Evolutionary conservation across 2,113 vertebrate genomes (phyloP), one percentile per base, ranked within the genome.

Genomic region (Atherinomorus stipes): DNA sequence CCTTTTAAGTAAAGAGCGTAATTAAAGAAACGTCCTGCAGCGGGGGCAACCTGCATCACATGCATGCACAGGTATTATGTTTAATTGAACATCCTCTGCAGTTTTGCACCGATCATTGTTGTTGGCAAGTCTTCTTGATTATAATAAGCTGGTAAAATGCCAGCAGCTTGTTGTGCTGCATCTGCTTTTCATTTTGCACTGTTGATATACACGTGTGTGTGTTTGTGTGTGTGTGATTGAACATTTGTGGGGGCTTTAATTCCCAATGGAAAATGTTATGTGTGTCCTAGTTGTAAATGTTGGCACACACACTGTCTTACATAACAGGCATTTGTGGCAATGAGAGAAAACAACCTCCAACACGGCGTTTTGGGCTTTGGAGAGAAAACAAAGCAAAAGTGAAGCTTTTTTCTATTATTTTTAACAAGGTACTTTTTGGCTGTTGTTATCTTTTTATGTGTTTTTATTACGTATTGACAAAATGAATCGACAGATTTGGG

Each of bases 211-310:
- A 38, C 51, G 66, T 58, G 50, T 45, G 50, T 28, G 28, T 37
- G 13, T n/a, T 22, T n/a, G 13, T 51, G 47, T 62, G 60, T 58
- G 28, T 51, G 57, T 28, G 37, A 71, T 19, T 23, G 5, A 6
- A 54, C 21, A 0, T 54, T 64, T 59, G 28, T 4, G 40, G 12
- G 13, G 52, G 71, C 21, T 53, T 44, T 61, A 2, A 66, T 76
- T 84, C 75, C 56, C 66, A 52, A 44, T 49, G 75, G 45, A 74
- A 71, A 71, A 71, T 16, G 28, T 44, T 34, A 44, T 68, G 45
- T 73, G 69, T 76, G 65, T 75, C 76, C 71, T 67, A 78, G 56
- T 75, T 66, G 65, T 71, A 11, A 45, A 52, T 42, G 49, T 59
- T 76, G 76, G 76, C 71, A 67, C 56, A 45, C 25, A 31, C 56